These are phyloP conservation scores for Melipona quadrifasciata DNA, from an alignment of 1,140 invertebrate genomes.

Conservation along the genomic window DNA sequence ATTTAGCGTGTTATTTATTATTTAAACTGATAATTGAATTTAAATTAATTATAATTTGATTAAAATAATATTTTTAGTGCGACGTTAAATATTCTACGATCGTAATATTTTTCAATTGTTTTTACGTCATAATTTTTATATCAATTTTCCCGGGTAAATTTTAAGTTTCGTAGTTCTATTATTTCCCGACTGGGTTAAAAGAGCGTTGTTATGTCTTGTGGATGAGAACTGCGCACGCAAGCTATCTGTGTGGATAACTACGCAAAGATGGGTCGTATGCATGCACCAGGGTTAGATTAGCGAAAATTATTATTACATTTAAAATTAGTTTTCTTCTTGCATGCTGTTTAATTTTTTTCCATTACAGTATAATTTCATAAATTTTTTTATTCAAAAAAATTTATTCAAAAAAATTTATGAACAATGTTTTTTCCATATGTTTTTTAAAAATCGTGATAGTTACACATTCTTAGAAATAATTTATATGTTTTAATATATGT, in stretches of 20 bases:
- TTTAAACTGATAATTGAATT: background rate
- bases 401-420: too few species aligned
- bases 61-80: background rate
- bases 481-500: background rate
- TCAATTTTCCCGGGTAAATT: conserved; percentile 1
- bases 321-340: background rate
- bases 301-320: background rate
- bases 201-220: conserved; percentile 73
- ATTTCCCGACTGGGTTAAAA: background rate
- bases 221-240: conserved; percentile 44
- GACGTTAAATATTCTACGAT: background rate
- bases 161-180: background rate
- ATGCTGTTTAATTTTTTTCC: background rate
- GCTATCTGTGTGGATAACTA: conserved; percentile 66
- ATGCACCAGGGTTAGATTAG: conserved; percentile 93
- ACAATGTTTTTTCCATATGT: conserved; percentile 42
- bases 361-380: background rate
- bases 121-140: background rate
- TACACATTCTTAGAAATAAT: background rate
- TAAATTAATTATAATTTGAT: background rate
- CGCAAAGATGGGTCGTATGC: conserved; percentile 97
- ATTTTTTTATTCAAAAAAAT: too few species aligned
- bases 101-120: background rate
- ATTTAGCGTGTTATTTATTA: background rate
- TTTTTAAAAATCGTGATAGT: background rate